phyloP scores from a whole-genome alignment of 2,888 invertebrate species.

The Eupithecia subumbrata region DNA sequence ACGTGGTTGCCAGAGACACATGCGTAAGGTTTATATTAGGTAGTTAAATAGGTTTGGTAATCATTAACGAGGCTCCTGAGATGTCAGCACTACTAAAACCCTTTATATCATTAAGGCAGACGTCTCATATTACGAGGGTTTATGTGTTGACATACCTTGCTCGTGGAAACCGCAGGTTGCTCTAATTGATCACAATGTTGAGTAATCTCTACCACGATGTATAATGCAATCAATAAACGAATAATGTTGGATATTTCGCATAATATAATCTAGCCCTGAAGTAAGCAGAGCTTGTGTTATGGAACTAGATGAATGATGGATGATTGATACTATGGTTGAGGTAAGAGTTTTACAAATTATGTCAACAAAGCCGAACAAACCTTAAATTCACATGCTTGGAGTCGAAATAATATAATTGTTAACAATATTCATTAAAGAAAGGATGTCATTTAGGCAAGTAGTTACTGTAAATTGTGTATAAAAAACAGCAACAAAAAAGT shows the following conservation, averaged over 20 bases:
- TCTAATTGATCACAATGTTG: conserved; percentile 46
- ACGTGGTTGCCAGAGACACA: conserved; percentile 10
- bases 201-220: neutral
- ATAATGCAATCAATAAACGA: neutral
- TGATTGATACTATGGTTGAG: neutral
- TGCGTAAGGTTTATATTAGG: conserved; percentile 28
- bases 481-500: no score
- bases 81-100: conserved; percentile 40
- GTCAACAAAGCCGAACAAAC: neutral
- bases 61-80: conserved; percentile 38
- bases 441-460: no score
- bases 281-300: neutral
- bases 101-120: conserved; percentile 39
- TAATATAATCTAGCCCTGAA: neutral
- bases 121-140: conserved; percentile 45
- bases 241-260: neutral
- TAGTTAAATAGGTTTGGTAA: conserved; percentile 30
- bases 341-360: neutral
- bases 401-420: no score
- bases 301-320: neutral
- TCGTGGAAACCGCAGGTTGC: conserved; percentile 43
- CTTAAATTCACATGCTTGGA: no score
- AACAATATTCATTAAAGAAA: no score
- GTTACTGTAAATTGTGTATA: no score
- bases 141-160: conserved; percentile 39